phyloP scores from a whole-genome alignment of 2,113 vertebrate species.

The Aptenodytes patagonicus region DNA sequence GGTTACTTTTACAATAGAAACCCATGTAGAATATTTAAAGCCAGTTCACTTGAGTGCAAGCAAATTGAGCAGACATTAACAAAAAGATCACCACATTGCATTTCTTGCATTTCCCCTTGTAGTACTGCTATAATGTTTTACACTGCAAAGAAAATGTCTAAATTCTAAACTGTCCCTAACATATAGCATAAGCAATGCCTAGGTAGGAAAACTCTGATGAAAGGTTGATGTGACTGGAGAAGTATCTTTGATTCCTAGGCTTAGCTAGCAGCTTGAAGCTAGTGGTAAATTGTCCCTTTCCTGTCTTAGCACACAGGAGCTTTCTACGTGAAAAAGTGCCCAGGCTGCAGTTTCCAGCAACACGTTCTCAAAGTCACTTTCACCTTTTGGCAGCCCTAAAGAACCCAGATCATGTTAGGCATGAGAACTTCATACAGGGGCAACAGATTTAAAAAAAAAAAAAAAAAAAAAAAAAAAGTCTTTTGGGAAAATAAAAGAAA shows the following conservation, averaged over 20 bases:
- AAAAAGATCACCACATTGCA: background rate
- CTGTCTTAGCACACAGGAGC: constrained; percentile 41
- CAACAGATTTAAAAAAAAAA: background rate
- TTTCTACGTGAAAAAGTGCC: constrained; percentile 48
- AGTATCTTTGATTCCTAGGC: constrained; percentile 29
- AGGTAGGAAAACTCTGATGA: background rate
- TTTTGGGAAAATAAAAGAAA: background rate
- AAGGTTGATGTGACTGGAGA: background rate
- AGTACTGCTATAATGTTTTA: background rate
- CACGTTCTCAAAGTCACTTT: constrained; percentile 62
- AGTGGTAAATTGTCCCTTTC: constrained; percentile 48
- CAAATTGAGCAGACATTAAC: background rate
- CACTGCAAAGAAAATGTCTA: background rate
- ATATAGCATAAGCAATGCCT: background rate
- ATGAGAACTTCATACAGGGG: constrained; percentile 22
- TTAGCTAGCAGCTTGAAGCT: constrained; percentile 40
- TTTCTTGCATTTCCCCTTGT: background rate
- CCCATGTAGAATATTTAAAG: background rate
- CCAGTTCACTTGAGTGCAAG: background rate
- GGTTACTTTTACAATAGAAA: background rate
- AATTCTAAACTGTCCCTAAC: background rate
- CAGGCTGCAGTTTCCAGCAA: constrained; percentile 61
- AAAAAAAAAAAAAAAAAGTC: background rate
- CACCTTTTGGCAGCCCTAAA: constrained; percentile 66
- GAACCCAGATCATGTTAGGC: constrained; percentile 18